A percentile compares a stretch with the other conserved stretches of the same genome.
These are phyloP conservation scores for Drosophila parthenogenetica DNA, from an alignment of 2,888 invertebrate species.

Conservation along the genomic window DNA sequence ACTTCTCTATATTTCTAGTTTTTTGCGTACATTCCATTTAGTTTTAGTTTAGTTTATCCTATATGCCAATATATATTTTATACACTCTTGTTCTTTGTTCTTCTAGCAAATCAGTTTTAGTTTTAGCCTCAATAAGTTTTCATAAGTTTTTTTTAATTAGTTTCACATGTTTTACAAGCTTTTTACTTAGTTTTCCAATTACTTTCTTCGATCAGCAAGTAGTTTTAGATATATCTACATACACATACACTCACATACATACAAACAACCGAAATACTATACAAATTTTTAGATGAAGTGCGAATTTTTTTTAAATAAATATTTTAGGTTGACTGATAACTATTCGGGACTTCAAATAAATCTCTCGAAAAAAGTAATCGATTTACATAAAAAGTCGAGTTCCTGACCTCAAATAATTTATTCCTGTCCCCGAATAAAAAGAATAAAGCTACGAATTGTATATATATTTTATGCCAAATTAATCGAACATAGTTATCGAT, in stretches of 20 bases:
- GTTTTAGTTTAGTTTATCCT: slow-evolving; percentile 52
- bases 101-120: slow-evolving; percentile 13
- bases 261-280: background rate
- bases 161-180: slow-evolving; percentile 8
- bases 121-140: slow-evolving; percentile 16
- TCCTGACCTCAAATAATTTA: no score
- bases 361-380: no score
- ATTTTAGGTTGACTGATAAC: no score
- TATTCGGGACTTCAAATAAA: no score
- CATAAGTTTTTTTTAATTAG: slow-evolving; percentile 7
- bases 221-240: slow-evolving; percentile 30
- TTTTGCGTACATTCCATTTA: slow-evolving; percentile 44
- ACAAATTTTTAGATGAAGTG: no score
- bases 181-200: slow-evolving; percentile 20
- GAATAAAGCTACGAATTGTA: no score
- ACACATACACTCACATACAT: slow-evolving; percentile 12
- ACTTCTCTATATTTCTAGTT: slow-evolving; percentile 42
- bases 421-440: no score
- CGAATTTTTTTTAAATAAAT: no score
- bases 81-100: slow-evolving; percentile 12
- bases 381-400: no score
- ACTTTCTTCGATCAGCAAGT: slow-evolving; percentile 32
- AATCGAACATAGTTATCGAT: no score
- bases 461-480: no score
- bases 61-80: slow-evolving; percentile 13